Base-by-base conservation (phyloP, 2,113 vertebrate genomes). In the Sialia sialis region DNA sequence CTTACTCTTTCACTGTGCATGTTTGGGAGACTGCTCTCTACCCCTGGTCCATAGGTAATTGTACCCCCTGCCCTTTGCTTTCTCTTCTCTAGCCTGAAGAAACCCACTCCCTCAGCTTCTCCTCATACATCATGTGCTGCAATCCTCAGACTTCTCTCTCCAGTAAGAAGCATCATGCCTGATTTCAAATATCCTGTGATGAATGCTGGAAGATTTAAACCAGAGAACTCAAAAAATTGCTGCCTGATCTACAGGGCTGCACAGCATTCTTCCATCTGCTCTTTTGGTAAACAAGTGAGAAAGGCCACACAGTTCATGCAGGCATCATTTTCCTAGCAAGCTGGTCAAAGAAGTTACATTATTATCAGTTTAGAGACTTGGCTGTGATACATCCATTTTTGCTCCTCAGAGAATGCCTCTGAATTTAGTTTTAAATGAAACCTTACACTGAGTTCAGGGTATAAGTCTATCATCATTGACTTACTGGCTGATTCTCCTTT, bases 251-350 rank as follows among this genome's bases (percentile, higher is more conserved):
- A 26, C 12, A 25, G 14, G 34, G 29, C 36, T 69, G 77, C 48
- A 30, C 1, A 3, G 20, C 0, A 0, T 52, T 78, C 32, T 78
- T 21, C 23, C 22, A 12, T 67, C 25, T 4, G 3, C 9, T 49
- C 4, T 43, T 56, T 17, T 8, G 10, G 49, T 64, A 46, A 80
- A 27, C 27, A 27, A 66, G 11, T 44, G 51, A 75, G n/a, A 76
- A 79, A 38, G 34, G 23, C 27, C 32, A 25, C 5, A 22, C 26
- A 77, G 15, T 48, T 58, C 32, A 22, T 30, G 21, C 46, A 78
- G 29, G 19, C 62, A 77, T 29, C 16, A 21, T 63, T 86, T 83
- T 70, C 51, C 16, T 44, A 38, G 27, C 15, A 83, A 93, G 27
- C 15, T 68, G 36, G 44, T 91, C 32, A 56, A 90, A 91, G 81